Base-by-base conservation (phyloP, 2,888 invertebrate species). In the Ectemnius lituratus region DNA sequence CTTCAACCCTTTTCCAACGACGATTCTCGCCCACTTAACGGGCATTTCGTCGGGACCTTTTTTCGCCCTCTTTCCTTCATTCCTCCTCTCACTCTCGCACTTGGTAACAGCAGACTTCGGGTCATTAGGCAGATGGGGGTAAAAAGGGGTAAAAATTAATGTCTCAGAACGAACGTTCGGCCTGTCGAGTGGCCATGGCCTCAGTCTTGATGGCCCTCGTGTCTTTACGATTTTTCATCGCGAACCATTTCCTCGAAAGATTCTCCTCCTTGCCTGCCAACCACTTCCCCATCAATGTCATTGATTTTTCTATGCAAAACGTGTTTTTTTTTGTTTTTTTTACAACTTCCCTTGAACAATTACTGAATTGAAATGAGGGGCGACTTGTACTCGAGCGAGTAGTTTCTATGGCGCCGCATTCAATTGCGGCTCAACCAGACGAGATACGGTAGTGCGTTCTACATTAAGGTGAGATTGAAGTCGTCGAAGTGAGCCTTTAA, bases 71-170 rank as follows among this genome's bases (percentile, higher is more conserved):
- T 14, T 61, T 56, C 60, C 70, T 67, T 56, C 23, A 14, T 61
- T 56, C 60, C 70, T 67, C 63, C 46, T 56, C 47, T 62, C 66
- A 62, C 60, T 61, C 45, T n/a, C 58, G 73, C 56, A 65, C 75
- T 67, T 20, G 67, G 80, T 67, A 73, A 75, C 78, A 77, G 76
- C 79, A 70, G 82, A 82, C 75, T 76, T 85, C 86, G 90, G 88
- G 90, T 90, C 90, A 90, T 90, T 90, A 90, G 90, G 88, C 88
- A 90, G 80, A 74, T 69, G 76, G 75, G 78, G 80, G 75, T 75
- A 82, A 76, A 79, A 84, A 88, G 88, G 89, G 88, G 88, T 88
- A 90, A 90, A 90, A 90, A 90, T 90, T 90, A 90, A 90, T 90
- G 90, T 90, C 88, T 90, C 88, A 90, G 90, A 90, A 90, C 88